A percentile compares a stretch with the other conserved stretches of the same genome.
Conservation (phyloP, 2,113 vertebrate species). For the Cichladusa arquata region DNA sequence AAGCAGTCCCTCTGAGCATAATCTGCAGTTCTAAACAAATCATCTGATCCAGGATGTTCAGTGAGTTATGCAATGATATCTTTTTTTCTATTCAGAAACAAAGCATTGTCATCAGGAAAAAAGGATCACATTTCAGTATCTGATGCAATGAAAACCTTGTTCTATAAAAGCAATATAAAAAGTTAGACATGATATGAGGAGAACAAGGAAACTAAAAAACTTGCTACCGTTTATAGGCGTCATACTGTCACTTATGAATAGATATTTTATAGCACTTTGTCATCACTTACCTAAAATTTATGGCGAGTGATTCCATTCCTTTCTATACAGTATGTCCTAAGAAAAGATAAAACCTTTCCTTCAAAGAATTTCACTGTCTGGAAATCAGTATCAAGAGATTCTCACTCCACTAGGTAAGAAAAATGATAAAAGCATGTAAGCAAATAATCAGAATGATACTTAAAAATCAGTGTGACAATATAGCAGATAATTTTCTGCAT, state of each 20-base stretch:
- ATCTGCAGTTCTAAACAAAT: constrained; percentile 56
- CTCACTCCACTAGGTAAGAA: neutral
- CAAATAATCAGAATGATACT: neutral
- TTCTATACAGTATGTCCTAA: neutral
- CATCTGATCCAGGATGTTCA: constrained; percentile 19
- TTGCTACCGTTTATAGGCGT: neutral
- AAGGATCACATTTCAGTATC: neutral
- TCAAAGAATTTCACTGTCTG: neutral
- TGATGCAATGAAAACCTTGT: neutral
- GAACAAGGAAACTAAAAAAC: neutral
- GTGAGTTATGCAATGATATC: constrained; percentile 7
- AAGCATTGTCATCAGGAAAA: neutral
- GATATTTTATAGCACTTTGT: neutral
- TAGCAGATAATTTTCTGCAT: neutral
- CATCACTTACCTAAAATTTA: neutral
- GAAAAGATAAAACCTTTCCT: neutral
- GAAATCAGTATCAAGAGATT: neutral
- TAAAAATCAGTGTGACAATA: neutral
- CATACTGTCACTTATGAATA: neutral
- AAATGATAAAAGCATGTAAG: neutral
- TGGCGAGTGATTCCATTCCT: neutral
- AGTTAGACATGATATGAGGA: neutral
- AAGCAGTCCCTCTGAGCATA: constrained; percentile 1
- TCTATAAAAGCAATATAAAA: neutral
- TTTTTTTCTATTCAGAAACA: constrained; percentile 12